Conservation (phyloP, 2,888 invertebrate genomes). For the Erebia palarica region DNA sequence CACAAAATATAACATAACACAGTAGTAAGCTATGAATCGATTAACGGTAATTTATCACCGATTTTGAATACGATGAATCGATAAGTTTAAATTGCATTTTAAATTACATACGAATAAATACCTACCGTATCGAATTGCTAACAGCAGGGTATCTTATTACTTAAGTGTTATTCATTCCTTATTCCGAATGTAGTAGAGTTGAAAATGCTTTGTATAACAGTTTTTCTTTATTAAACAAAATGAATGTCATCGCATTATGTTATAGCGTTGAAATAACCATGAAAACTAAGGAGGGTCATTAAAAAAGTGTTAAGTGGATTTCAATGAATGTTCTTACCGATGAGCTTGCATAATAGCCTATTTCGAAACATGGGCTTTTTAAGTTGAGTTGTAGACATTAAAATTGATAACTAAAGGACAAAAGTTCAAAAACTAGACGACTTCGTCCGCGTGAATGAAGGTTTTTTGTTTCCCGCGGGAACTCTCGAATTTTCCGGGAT, state of each 20-base stretch:
- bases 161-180: not conserved
- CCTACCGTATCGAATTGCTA: constrained; percentile 27
- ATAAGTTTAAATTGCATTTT: constrained; percentile 34
- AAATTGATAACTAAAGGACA: too few species aligned
- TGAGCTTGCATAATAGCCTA: too few species aligned
- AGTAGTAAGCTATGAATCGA: constrained; percentile 19
- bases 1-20: not conserved
- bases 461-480: too few species aligned
- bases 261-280: constrained; percentile 10
- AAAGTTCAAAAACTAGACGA: too few species aligned
- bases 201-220: not conserved
- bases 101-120: constrained; percentile 31
- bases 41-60: constrained; percentile 26
- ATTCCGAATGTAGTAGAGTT: constrained; percentile 1
- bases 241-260: constrained; percentile 6
- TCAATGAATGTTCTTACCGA: not conserved
- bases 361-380: too few species aligned
- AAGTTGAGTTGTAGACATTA: too few species aligned
- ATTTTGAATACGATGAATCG: constrained; percentile 23
- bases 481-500: too few species aligned
- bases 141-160: constrained; percentile 15
- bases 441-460: too few species aligned
- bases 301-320: constrained; percentile 13
- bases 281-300: constrained; percentile 12
- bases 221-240: constrained; percentile 1